Conservation (phyloP, 2,888 invertebrate genomes). For the Netelia virgata region DNA sequence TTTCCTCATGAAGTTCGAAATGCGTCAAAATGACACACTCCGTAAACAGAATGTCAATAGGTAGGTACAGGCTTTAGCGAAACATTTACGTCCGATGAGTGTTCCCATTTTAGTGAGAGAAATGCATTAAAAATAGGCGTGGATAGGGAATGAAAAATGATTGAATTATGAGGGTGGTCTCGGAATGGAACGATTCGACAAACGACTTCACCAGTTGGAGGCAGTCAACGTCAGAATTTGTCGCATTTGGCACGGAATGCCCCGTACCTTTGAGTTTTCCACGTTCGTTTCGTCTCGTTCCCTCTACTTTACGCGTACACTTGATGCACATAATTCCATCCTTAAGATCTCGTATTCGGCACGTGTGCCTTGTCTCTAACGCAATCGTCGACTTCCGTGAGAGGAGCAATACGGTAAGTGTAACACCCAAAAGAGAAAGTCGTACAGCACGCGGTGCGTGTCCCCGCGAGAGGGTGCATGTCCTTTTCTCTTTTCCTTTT, state of each 20-base stretch:
- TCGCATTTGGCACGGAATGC: neutral
- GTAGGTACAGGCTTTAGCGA: too few species aligned
- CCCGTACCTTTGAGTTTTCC: conserved; percentile 15
- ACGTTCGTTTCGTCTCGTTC: conserved; percentile 38
- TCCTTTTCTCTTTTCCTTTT: conserved; percentile 8
- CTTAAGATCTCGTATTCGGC: conserved; percentile 68
- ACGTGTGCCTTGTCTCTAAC: conserved; percentile 67
- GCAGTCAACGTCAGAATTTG: neutral
- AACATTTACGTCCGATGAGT: too few species aligned
- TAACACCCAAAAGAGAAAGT: conserved; percentile 42
- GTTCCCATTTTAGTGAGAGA: too few species aligned
- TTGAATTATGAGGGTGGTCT: too few species aligned
- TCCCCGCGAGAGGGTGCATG: conserved; percentile 33
- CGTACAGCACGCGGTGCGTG: conserved; percentile 46
- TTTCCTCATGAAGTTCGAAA: too few species aligned
- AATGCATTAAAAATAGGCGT: too few species aligned
- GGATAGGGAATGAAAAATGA: too few species aligned
- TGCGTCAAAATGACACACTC: too few species aligned
- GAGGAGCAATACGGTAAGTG: conserved; percentile 16
- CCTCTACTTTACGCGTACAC: conserved; percentile 31
- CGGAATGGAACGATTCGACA: too few species aligned
- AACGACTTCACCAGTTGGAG: too few species aligned
- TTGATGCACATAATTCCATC: conserved; percentile 60
- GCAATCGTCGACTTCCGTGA: conserved; percentile 67
- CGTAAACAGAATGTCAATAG: too few species aligned